Evolutionary conservation across 30 jellyfish, hydroid and myxozoan species (phyloP).

Genomic region (Chrysaora quinquecirrha): DNA sequence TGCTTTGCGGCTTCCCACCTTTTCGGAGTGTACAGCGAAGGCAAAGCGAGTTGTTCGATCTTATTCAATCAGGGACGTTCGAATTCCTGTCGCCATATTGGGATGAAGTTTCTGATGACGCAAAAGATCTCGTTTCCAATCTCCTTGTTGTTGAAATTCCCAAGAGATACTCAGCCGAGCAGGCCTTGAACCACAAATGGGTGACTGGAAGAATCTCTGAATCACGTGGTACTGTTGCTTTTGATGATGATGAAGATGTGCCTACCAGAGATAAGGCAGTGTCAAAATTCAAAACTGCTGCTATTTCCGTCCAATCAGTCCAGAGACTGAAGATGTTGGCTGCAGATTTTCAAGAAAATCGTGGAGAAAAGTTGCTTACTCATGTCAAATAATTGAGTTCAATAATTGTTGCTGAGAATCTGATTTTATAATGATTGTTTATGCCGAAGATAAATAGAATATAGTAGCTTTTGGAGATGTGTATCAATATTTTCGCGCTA

Average conservation of each 20-base stretch:
- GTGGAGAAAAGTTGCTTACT: constrained; percentile 79
- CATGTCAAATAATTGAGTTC: constrained; percentile 58
- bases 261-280: constrained; percentile 2
- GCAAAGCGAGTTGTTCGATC: constrained; percentile 93
- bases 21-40: constrained; percentile 91
- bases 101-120: constrained; percentile 89
- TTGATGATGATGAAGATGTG: constrained; percentile 29
- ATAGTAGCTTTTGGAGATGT: too few species aligned
- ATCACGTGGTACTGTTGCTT: constrained; percentile 56
- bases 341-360: constrained; percentile 53
- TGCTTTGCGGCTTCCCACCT: constrained; percentile 99
- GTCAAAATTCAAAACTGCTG: constrained; percentile 73
- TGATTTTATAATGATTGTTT: too few species aligned
- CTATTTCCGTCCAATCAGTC: constrained; percentile 78
- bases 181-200: constrained; percentile 87
- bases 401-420: too few species aligned
- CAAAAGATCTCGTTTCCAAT: constrained; percentile 78
- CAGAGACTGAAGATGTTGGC: constrained; percentile 81
- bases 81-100: constrained; percentile 94
- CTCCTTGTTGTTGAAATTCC: constrained; percentile 82
- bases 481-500: too few species aligned
- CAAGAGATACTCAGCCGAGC: constrained; percentile 76
- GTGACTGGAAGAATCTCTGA: constrained; percentile 61
- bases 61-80: constrained; percentile 83
- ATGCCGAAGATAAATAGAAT: too few species aligned